Evolutionary conservation across 2,888 invertebrate genomes (phyloP), one percentile per base, ranked within the genome.

Genomic region (Polydrusus tereticollis): DNA sequence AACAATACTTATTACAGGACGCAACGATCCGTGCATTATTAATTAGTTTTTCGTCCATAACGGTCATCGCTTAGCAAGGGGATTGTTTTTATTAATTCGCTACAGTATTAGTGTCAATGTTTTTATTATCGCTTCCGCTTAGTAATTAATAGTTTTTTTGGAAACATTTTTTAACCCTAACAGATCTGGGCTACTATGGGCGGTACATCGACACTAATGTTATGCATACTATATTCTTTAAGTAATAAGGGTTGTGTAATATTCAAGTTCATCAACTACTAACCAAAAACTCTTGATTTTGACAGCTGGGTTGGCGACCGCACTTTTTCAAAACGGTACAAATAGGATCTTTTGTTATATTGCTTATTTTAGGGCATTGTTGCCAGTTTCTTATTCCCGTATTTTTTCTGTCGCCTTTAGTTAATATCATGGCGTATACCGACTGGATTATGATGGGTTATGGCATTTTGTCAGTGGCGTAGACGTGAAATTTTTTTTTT

Each of bases 271-370:
- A 69, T 57, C 62, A 62, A 62, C 62, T 36, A 67, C 67, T 66
- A 66, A 59, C 67, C 65, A 60, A 71, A 55, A 50, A 47, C 71
- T 60, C 71, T 71, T 71, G 72, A 67, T 72, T 67, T 72, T 67
- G 72, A 72, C 72, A 72, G 72, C 67, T 65, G 70, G 50, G 60
- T 60, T 65, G 55, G 38, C 60, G 43, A 29, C 67, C 38, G 16
- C 63, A 26, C 16, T 59, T 65, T 70, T 62, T 72, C 57, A 67
- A 72, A 72, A 72, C 72, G 72, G 43, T 66, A 72, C 72, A 72
- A 72, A 72, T 72, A 67, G 47, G 43, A 52, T 47, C 66, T 57
- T 69, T 71, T 65, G 66, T 72, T 67, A 57, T 62, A 43, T 67
- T 43, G 67, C 67, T 29, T 58, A 71, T 64, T 60, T 29, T 45